Evolutionary conservation across 2,797 vertebrate species (phyloP).

Genomic region (Chlorospingus semifuscus): DNA sequence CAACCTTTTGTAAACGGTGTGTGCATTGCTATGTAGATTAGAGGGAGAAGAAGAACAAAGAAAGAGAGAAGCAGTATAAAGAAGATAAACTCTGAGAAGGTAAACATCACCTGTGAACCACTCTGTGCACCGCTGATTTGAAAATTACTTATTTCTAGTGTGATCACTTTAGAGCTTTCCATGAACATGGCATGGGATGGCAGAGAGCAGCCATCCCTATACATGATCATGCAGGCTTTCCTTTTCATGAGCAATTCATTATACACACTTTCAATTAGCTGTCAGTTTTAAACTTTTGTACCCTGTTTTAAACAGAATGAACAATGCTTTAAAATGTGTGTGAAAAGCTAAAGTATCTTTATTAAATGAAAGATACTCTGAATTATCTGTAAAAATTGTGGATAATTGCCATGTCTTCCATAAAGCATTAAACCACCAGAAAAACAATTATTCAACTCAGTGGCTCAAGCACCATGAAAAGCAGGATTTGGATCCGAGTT

Average conservation of each 20-base stretch:
- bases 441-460: background rate
- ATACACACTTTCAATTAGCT: background rate
- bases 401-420: background rate
- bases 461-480: background rate
- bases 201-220: background rate
- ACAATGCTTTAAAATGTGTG: background rate
- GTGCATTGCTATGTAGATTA: background rate
- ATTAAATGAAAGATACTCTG: background rate
- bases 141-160: background rate
- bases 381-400: background rate
- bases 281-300: background rate
- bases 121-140: background rate
- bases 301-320: background rate
- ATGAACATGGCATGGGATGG: background rate
- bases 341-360: background rate
- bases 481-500: background rate
- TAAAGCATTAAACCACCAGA: background rate
- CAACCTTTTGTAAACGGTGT: background rate
- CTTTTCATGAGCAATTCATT: background rate
- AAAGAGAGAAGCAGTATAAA: background rate
- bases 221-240: background rate
- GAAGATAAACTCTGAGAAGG: background rate
- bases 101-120: background rate
- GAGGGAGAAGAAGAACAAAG: background rate
- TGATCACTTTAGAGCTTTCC: background rate